Evolutionary conservation across 2,888 invertebrate species (phyloP).

Genomic region (Anoncus sp.): DNA sequence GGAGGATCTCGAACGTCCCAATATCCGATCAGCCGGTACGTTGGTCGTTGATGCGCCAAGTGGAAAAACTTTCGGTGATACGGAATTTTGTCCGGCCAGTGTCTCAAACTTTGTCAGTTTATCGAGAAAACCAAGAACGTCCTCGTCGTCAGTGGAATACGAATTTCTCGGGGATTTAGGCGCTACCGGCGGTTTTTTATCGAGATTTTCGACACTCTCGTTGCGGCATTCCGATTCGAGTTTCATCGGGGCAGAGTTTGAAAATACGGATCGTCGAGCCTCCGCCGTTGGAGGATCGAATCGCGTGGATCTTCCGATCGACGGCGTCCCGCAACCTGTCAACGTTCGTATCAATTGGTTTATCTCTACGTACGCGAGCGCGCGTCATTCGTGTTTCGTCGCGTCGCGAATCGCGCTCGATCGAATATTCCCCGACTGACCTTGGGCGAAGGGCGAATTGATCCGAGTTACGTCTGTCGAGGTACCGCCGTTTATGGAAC

Average conservation of each 20-base stretch:
- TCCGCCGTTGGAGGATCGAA: constrained; percentile 97
- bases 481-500: constrained; percentile 89
- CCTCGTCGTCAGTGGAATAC: constrained; percentile 85
- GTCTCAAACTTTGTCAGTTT: constrained; percentile 93
- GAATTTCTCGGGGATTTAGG: constrained; percentile 86
- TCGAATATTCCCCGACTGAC: too few relatives aligned
- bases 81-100: constrained; percentile 86
- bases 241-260: constrained; percentile 90
- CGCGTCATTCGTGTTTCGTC: too few relatives aligned
- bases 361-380: too few relatives aligned
- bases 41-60: constrained; percentile 91
- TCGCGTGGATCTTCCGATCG: constrained; percentile 95
- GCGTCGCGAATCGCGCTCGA: too few relatives aligned
- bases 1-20: constrained; percentile 85
- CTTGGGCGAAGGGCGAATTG: constrained; percentile 92
- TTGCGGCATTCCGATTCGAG: constrained; percentile 39
- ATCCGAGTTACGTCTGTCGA: constrained; percentile 90
- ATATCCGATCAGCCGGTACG: constrained; percentile 92
- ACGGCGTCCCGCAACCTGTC: constrained; percentile 95
- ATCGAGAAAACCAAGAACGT: constrained; percentile 86
- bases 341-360: too few relatives aligned
- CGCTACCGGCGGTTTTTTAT: constrained; percentile 87
- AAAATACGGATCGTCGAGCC: constrained; percentile 92
- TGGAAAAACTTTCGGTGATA: constrained; percentile 92
- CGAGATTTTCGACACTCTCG: constrained; percentile 73